Conservation (phyloP, 2,797 vertebrate genomes). For the Darevskia mixta region DNA sequence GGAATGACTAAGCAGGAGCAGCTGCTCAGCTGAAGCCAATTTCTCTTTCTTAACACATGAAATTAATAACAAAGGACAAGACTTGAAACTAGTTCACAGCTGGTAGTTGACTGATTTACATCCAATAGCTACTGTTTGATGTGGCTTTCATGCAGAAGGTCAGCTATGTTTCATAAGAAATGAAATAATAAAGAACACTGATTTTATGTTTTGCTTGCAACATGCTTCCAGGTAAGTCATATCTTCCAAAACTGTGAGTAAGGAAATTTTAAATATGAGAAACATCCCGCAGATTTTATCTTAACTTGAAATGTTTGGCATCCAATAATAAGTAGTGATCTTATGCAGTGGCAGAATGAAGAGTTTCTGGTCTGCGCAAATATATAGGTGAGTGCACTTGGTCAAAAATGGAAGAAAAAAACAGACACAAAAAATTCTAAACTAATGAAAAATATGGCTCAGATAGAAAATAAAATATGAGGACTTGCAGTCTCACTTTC, state of each 20-base stretch:
- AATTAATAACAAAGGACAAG: constrained; percentile 60
- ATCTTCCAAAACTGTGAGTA: constrained; percentile 12
- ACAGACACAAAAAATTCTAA: neutral
- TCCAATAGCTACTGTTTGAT: constrained; percentile 49
- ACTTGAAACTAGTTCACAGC: constrained; percentile 53
- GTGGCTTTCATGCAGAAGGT: constrained; percentile 17
- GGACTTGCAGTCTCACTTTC: neutral
- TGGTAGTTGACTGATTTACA: constrained; percentile 53
- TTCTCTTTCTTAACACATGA: constrained; percentile 59
- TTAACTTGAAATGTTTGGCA: neutral
- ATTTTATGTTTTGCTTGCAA: constrained; percentile 23
- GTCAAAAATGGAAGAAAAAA: neutral
- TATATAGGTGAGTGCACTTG: neutral
- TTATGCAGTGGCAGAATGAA: neutral
- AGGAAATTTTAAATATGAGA: neutral
- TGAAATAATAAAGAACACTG: constrained; percentile 29
- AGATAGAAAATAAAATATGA: neutral
- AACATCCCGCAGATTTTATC: neutral
- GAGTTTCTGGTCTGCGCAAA: neutral
- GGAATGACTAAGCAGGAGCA: constrained; percentile 63
- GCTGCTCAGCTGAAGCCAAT: constrained; percentile 50
- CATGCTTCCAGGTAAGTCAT: constrained; percentile 27
- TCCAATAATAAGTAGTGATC: neutral
- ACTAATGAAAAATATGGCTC: neutral
- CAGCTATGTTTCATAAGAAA: constrained; percentile 32